Conservation (phyloP, 2,888 invertebrate genomes). For the Nezara viridula region DNA sequence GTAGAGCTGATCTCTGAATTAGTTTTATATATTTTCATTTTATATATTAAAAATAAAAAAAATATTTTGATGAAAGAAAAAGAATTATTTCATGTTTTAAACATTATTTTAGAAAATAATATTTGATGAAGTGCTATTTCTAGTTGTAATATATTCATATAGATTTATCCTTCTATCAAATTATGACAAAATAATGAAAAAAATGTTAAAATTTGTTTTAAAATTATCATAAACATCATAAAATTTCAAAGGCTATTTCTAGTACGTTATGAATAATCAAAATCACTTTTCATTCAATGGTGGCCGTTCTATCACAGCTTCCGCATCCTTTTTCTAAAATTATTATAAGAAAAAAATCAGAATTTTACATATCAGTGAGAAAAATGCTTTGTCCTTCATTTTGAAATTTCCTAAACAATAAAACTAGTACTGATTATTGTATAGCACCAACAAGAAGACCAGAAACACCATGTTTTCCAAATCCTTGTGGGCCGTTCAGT, state of each 20-base stretch:
- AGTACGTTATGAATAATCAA: background rate
- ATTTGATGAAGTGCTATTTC: background rate
- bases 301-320: background rate
- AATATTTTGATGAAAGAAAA: too few species aligned
- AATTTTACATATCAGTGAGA: conserved; percentile 22
- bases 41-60: background rate
- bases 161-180: background rate
- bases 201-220: background rate
- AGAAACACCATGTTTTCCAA: conserved; percentile 78
- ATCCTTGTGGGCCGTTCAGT: conserved; percentile 85
- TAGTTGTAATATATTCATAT: background rate
- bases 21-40: background rate
- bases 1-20: background rate
- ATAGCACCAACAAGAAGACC: conserved; percentile 69
- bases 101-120: too few species aligned
- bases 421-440: conserved; percentile 23
- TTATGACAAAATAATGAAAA: background rate
- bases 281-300: background rate
- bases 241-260: background rate
- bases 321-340: background rate
- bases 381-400: background rate
- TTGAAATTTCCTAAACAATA: background rate
- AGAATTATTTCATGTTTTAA: too few species aligned
- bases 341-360: background rate
- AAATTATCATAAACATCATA: background rate